Evolutionary conservation across 2,113 vertebrate genomes (phyloP).

Genomic region (Genyomyrus donnyi): DNA sequence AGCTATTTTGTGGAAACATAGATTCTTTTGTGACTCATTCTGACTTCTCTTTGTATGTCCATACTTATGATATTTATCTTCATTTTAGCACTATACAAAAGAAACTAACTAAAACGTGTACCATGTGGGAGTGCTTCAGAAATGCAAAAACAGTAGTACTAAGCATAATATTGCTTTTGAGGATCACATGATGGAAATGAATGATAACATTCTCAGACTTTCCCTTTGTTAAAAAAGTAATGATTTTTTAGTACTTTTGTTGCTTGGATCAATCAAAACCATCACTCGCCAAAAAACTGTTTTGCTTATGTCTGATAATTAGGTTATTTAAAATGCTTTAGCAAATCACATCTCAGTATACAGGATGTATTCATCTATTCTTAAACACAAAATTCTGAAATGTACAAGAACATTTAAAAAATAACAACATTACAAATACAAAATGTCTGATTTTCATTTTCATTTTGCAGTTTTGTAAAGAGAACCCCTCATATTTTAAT

Average conservation of each 20-base stretch:
- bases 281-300: neutral
- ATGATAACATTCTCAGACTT: neutral
- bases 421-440: neutral
- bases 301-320: neutral
- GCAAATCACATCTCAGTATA: neutral
- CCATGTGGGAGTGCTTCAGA: neutral
- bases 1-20: neutral
- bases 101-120: neutral
- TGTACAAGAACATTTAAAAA: neutral
- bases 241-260: neutral
- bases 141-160: neutral
- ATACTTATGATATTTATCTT: neutral
- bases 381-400: neutral
- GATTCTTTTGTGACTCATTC: constrained; percentile 1
- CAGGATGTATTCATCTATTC: neutral
- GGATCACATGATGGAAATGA: neutral
- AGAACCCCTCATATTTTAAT: neutral
- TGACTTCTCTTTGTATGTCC: neutral
- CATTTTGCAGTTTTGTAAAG: neutral
- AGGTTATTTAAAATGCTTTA: neutral
- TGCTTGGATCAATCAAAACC: neutral
- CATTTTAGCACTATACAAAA: neutral
- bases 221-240: neutral
- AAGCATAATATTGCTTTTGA: neutral
- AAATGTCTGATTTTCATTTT: neutral